Base-by-base conservation (phyloP, 2,113 vertebrate genomes). In the Leptocoma aspasia region DNA sequence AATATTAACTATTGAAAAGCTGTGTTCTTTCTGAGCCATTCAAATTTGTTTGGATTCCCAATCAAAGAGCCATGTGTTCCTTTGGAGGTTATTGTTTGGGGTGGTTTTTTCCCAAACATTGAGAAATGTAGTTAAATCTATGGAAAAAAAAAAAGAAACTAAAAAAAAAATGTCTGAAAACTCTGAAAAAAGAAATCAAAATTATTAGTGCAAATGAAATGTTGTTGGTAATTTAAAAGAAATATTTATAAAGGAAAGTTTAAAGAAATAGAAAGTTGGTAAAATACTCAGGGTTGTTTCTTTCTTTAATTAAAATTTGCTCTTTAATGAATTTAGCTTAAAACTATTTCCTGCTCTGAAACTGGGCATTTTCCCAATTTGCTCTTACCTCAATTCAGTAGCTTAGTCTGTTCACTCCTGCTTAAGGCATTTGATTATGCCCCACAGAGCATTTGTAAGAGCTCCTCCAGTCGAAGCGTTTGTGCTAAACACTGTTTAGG, bases 1-100 rank as follows among this genome's bases (percentile, higher is more conserved):
- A 97, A 96, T 95, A 97, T 98, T 98, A 98, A 98, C 97, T 95
- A 68, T 97, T 98, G 81, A 89, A 94, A 96, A 95, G 54, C 97
- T 89, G 63, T 60, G 53, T 45, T 94, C 80, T 52, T 87, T 94
- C 77, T 75, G 85, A 72, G 57, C 50, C 92, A 41, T 71, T 94
- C 47, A 31, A 82, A 73, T 91, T 94, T 70, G 68, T 95, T 78
- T 78, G 39, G 81, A 84, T 42, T 90, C 31, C 86, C 75, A 84
- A 28, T 35, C 50, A 94, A 22, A 27, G 18, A 70, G 35, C 14
- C 37, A 21, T 73, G 28, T 92, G 54, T 84, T 85, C 61, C 16
- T 68, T 70, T 45, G 33, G n/a, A 28, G 41, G 23, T 45, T 75
- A 21, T 13, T 68, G 31, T 64, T 60, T 42, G 10, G 2, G 41